Conservation (phyloP, 1,140 invertebrate species). For the Diorhabda carinulata region DNA sequence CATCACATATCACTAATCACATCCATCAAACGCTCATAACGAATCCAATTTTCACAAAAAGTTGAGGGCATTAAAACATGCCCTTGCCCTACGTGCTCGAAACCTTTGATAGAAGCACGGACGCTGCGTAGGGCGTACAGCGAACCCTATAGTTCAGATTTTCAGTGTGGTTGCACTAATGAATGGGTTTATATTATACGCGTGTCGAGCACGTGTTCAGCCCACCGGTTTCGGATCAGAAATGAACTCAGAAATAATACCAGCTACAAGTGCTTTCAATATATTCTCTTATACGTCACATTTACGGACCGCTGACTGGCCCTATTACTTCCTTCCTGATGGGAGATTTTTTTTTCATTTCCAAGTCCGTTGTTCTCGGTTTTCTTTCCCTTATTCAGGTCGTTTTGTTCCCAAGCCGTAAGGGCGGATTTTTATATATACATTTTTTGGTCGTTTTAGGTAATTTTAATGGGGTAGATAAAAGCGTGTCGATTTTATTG, state of each 20-base stretch:
- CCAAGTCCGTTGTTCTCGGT: too few relatives aligned
- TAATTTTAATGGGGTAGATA: too few relatives aligned
- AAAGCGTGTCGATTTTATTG: too few relatives aligned
- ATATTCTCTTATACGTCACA: slow-evolving; percentile 22
- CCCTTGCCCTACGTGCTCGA: slow-evolving; percentile 15
- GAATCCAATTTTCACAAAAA: slow-evolving; percentile 33
- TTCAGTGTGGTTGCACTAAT: slow-evolving; percentile 42
- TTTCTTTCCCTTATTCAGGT: too few relatives aligned
- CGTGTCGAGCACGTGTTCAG: slow-evolving; percentile 42
- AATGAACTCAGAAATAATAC: slow-evolving; percentile 46
- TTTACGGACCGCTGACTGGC: slow-evolving; percentile 22
- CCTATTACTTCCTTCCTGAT: slow-evolving; percentile 23
- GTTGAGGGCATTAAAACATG: slow-evolving; percentile 26
- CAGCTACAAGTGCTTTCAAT: slow-evolving; percentile 40
- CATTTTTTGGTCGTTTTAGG: too few relatives aligned
- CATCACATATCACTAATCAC: slow-evolving; percentile 11
- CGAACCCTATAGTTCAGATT: slow-evolving; percentile 33
- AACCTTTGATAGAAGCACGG: slow-evolving; percentile 24
- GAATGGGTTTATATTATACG: slow-evolving; percentile 27
- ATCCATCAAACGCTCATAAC: slow-evolving; percentile 31
- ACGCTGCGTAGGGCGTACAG: slow-evolving; percentile 22
- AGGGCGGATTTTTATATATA: too few relatives aligned
- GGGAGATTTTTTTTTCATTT: neutral
- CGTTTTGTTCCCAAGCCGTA: too few relatives aligned
- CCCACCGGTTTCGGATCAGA: slow-evolving; percentile 40